Evolutionary conservation across 2,113 vertebrate genomes (phyloP).

Genomic region (Emydura subglobosa): DNA sequence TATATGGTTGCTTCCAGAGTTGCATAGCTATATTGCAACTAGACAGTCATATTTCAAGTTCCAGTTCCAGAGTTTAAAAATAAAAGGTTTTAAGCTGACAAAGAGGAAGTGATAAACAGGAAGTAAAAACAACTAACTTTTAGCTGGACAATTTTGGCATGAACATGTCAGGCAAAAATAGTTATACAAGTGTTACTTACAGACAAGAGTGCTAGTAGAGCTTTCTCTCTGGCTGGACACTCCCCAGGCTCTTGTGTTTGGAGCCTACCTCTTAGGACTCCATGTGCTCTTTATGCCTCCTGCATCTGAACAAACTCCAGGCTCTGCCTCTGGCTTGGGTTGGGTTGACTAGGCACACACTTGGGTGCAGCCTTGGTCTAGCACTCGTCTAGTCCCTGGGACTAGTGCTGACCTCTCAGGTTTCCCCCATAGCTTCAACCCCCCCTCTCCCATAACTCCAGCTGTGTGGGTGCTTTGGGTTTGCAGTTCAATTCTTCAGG

Average conservation of each 20-base stretch:
- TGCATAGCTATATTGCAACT: neutral
- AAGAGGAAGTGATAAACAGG: constrained; percentile 3
- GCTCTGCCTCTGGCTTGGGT: no score
- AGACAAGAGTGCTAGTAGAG: neutral
- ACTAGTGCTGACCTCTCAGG: no score
- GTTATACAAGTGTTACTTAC: neutral
- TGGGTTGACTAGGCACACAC: no score
- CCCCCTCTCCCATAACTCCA: no score
- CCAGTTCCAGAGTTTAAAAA: neutral
- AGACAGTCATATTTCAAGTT: neutral
- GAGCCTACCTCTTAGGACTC: no score
- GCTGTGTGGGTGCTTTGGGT: no score
- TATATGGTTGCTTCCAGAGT: neutral
- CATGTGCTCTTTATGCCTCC: no score
- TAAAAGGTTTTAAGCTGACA: neutral
- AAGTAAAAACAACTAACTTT: constrained; percentile 7
- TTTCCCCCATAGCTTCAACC: no score
- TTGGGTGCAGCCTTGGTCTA: no score
- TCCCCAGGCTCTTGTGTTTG: neutral
- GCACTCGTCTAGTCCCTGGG: no score
- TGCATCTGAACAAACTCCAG: no score
- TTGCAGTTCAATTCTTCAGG: no score
- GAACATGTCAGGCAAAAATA: neutral
- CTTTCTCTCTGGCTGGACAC: neutral
- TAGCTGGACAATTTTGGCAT: neutral